A percentile compares a stretch with the other conserved stretches of the same genome.
Conservation (phyloP, 2,797 vertebrate species). For the Anguilla anguilla region DNA sequence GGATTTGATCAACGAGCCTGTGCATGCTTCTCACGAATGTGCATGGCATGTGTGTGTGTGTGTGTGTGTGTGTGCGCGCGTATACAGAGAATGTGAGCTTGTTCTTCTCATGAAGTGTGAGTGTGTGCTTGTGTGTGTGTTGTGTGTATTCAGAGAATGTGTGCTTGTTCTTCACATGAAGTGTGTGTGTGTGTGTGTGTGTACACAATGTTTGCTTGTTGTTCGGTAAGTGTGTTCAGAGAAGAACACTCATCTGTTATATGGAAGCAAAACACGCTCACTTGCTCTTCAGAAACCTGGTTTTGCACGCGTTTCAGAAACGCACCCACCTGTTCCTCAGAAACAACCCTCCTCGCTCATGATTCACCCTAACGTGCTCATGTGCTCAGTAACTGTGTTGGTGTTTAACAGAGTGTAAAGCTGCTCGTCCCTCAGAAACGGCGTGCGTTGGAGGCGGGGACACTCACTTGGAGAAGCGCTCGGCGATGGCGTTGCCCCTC, state of each 20-base stretch:
- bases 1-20: neutral
- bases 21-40: neutral
- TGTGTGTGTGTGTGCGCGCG: neutral
- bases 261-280: neutral
- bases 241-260: neutral
- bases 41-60: neutral
- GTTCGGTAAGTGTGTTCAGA: neutral
- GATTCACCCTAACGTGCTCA: neutral
- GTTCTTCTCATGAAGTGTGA: neutral
- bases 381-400: neutral
- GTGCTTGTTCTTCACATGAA: too few relatives aligned
- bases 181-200: slow-evolving; percentile 5
- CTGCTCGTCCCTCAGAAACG: neutral
- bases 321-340: neutral
- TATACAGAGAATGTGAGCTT: neutral
- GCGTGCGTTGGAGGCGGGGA: neutral
- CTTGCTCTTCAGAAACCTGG: neutral
- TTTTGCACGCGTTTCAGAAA: neutral
- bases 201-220: neutral
- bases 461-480: slow-evolving; percentile 91
- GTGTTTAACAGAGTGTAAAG: neutral
- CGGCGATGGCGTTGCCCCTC: slow-evolving; percentile 80
- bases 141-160: neutral
- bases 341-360: neutral
- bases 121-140: slow-evolving; percentile 6